Percentiles rank a stretch among this genome's conserved stretches.
Evolutionary conservation across 2,113 vertebrate genomes (phyloP).

Genomic region (Uria aalge): DNA sequence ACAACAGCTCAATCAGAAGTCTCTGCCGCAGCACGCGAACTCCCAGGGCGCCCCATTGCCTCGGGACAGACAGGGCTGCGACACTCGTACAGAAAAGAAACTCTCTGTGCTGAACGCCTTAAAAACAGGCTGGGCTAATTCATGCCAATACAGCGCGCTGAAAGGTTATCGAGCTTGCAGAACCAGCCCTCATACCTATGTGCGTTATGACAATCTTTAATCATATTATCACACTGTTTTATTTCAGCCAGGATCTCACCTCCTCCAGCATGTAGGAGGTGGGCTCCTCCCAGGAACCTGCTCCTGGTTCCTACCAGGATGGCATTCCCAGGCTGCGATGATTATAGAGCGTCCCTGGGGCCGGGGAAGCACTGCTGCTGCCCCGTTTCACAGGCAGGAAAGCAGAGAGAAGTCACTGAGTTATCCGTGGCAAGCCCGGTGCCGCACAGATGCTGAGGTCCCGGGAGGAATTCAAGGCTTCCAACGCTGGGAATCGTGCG

Average conservation of each 20-base stretch:
- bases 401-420: neutral
- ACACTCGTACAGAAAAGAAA: neutral
- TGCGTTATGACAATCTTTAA: neutral
- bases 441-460: rapidly evolving
- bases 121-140: neutral
- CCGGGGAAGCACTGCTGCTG: neutral
- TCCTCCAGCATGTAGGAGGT: neutral
- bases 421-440: neutral
- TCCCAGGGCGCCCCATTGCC: neutral
- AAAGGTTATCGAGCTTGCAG: neutral
- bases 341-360: neutral
- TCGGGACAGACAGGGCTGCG: neutral
- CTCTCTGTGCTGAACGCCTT: neutral
- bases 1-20: neutral
- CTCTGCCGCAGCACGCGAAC: rapidly evolving
- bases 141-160: neutral
- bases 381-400: neutral
- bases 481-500: neutral
- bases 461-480: neutral
- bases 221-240: neutral
- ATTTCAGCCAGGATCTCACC: neutral
- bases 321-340: neutral
- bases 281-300: neutral
- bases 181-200: rapidly evolving
- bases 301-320: neutral